A percentile compares a stretch with the other conserved stretches of the same genome.
Evolutionary conservation across 2,797 vertebrate genomes (phyloP).

Genomic region (Halcyon leucocephala): DNA sequence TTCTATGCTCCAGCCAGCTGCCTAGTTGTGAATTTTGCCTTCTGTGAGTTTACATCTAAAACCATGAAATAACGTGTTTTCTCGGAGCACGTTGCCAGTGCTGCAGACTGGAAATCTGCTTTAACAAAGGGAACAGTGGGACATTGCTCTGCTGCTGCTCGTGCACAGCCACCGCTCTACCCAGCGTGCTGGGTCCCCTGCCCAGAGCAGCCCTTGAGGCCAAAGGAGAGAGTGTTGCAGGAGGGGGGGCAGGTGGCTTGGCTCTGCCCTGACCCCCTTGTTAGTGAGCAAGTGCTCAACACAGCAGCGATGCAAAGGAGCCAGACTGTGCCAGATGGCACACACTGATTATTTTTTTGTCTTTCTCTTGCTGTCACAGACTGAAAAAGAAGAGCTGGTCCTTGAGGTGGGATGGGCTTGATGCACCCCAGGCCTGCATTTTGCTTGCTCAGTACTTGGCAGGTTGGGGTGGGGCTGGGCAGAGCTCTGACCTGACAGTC

Average conservation of each 20-base stretch:
- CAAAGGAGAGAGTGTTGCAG: not conserved
- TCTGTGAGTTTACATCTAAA: not conserved
- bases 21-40: not conserved
- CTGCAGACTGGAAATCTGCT: not conserved
- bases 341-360: not conserved
- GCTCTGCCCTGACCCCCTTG: not conserved
- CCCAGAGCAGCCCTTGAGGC: not conserved
- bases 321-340: not conserved
- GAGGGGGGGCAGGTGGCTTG: not conserved
- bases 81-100: not conserved
- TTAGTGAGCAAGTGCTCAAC: not conserved
- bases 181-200: rapidly evolving
- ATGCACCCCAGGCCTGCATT: not conserved
- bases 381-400: not conserved
- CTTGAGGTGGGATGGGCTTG: not conserved
- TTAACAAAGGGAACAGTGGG: not conserved
- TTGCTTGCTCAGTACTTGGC: not conserved
- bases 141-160: not conserved
- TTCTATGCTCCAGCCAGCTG: not conserved
- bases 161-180: not conserved
- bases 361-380: not conserved
- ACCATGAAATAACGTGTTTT: not conserved
- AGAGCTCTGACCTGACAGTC: not conserved
- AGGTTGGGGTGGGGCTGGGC: not conserved
- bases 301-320: rapidly evolving